Evolutionary conservation across 2,797 vertebrate species (phyloP).

Genomic region (Myotis pilosus): DNA sequence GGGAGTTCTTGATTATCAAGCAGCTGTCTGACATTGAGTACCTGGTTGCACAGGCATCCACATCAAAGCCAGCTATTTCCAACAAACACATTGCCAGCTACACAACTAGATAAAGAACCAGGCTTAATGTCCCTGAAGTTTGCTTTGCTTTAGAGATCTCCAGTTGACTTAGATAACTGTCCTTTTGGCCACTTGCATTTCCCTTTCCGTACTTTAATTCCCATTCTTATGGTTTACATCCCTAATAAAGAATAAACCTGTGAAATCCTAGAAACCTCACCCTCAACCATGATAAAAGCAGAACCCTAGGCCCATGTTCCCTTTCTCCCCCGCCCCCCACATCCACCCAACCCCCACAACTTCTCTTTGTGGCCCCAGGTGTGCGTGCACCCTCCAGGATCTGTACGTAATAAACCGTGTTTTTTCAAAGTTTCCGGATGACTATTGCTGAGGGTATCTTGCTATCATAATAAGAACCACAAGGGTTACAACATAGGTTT

Average conservation of each 20-base stretch:
- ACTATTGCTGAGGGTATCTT: not conserved
- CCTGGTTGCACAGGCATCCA: not conserved
- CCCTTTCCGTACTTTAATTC: not conserved
- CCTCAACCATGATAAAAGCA: not conserved
- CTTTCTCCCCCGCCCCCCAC: too few relatives aligned
- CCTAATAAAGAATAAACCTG: not conserved
- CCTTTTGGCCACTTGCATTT: not conserved
- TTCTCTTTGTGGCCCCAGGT: not conserved
- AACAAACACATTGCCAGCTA: not conserved
- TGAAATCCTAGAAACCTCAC: not conserved
- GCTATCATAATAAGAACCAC: not conserved
- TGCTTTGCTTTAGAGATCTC: not conserved
- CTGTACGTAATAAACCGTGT: not conserved
- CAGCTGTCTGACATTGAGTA: not conserved
- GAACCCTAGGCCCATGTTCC: not conserved
- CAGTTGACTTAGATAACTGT: not conserved
- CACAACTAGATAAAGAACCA: not conserved
- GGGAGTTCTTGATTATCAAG: not conserved
- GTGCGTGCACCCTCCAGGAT: not conserved
- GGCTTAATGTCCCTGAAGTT: not conserved
- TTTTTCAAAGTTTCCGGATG: not conserved
- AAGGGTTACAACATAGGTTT: not conserved
- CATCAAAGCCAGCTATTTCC: not conserved
- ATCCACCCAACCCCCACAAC: not conserved
- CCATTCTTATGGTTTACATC: not conserved